Percentiles rank a stretch among this genome's conserved stretches.
Evolutionary conservation across 2,113 vertebrate species (phyloP).

Genomic region (Puffinus mauretanicus): DNA sequence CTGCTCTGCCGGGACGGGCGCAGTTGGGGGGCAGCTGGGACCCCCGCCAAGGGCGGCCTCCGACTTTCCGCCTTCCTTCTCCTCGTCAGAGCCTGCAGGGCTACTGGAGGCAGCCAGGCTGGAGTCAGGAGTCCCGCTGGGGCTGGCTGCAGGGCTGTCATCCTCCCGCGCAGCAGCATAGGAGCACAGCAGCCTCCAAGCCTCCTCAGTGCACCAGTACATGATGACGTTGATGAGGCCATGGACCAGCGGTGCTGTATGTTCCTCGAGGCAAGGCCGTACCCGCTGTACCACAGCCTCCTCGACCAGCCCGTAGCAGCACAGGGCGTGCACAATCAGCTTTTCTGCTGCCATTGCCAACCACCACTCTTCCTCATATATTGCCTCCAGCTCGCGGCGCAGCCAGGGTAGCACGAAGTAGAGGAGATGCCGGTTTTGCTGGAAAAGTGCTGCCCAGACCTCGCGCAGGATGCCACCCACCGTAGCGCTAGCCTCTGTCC

Average conservation of each 20-base stretch:
- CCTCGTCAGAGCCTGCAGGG: accelerated
- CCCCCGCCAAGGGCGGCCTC: background rate
- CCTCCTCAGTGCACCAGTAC: background rate
- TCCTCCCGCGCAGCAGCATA: background rate
- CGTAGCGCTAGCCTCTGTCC: background rate
- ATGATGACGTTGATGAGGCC: background rate
- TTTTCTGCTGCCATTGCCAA: background rate
- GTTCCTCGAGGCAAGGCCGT: background rate
- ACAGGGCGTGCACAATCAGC: background rate
- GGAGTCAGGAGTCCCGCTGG: too few relatives aligned
- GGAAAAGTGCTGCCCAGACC: background rate
- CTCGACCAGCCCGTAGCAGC: background rate
- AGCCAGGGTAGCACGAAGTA: background rate
- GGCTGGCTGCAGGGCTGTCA: background rate
- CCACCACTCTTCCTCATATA: background rate
- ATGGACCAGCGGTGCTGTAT: background rate
- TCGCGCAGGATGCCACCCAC: background rate
- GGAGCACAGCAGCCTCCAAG: background rate
- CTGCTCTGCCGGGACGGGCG: accelerated
- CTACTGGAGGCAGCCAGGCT: too few relatives aligned
- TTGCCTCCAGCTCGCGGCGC: background rate
- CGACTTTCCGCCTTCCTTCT: accelerated
- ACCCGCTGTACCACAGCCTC: background rate
- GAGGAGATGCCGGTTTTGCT: too few relatives aligned
- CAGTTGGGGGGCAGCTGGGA: background rate